Base-by-base conservation (phyloP, 2,113 vertebrate genomes). In the Carettochelys insculpta region DNA sequence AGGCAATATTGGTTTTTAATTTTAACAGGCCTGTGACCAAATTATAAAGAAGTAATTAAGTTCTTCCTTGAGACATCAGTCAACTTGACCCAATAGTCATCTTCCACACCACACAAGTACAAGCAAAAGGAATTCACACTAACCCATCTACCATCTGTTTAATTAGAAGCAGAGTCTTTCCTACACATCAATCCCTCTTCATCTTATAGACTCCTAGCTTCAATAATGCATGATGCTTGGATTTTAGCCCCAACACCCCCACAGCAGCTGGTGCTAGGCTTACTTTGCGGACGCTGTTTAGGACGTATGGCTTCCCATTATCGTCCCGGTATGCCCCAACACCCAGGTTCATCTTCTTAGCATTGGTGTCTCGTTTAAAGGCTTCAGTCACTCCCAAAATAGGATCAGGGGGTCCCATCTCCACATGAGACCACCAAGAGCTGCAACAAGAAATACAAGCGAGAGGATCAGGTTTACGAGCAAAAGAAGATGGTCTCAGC, bases 331-430 rank as follows among this genome's bases (percentile, higher is more conserved):
- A 99, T 0, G 99, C 99, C 47, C 99, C 99, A 4, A 99, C 99
- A 3, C 99, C 99, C 94, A 99, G 97, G 95, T 99, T 99, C 98
- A 99, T 99, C 97, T 99, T 99, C 97, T 99, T 99, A 85, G 98
- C 97, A 95, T 98, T 99, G 92, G 96, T 98, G 96, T 99, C 99
- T 2, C 97, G 98, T 94, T 99, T 99, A 98, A 97, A 99, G 92
- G 99, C 99, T 96, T 99, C 99, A 0, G 98, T 98, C 91, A 99
- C 99, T 22, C 99, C 99, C 96, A 99, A 97, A 92, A 99, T 99
- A 88, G 99, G 99, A 95, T 99, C 99, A 1, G 99, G 99, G 85
- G 99, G 99, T 8, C 99, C 99, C 99, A 99, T 99, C 96, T 99
- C 98, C 94, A 99, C 98, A 16, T 99, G 98, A 65, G 98, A 90